Evolutionary conservation across 2,888 invertebrate species (phyloP).

Genomic region (Prosapia bicincta): DNA sequence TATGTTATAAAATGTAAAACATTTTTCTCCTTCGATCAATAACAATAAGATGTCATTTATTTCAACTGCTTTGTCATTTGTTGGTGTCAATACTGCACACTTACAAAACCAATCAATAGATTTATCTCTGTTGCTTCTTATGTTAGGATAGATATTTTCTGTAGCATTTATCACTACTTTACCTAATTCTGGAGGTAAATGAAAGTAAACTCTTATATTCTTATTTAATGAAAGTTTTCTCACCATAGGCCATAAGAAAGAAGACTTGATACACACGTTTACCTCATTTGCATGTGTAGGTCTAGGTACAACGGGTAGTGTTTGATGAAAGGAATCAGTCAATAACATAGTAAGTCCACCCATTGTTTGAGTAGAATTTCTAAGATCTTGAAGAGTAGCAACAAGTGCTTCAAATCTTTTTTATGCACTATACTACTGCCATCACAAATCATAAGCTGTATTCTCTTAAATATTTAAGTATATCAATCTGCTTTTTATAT

Average conservation of each 20-base stretch:
- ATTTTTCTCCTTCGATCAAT: background rate
- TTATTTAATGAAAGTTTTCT: background rate
- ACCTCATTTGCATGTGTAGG: constrained; percentile 1
- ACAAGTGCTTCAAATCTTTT: background rate
- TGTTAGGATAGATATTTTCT: background rate
- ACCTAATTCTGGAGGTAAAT: background rate
- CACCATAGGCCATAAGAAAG: background rate
- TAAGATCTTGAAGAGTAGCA: background rate
- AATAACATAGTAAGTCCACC: constrained; percentile 2
- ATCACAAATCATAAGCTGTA: background rate
- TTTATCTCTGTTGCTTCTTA: too few species aligned
- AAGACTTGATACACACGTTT: background rate
- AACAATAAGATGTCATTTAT: background rate
- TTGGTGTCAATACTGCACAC: background rate
- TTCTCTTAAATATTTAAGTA: constrained; percentile 33
- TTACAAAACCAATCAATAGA: background rate
- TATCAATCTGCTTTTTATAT: constrained; percentile 6
- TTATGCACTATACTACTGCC: background rate
- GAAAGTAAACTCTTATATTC: background rate
- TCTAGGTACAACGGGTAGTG: background rate
- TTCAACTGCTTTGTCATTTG: background rate
- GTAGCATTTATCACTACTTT: background rate
- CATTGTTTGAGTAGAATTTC: background rate
- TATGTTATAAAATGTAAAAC: constrained; percentile 6
- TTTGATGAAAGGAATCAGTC: background rate